Percentiles rank a stretch among this genome's conserved stretches.
phyloP scores from a whole-genome alignment of 2,113 vertebrate genomes.

The Sitta europaea region DNA sequence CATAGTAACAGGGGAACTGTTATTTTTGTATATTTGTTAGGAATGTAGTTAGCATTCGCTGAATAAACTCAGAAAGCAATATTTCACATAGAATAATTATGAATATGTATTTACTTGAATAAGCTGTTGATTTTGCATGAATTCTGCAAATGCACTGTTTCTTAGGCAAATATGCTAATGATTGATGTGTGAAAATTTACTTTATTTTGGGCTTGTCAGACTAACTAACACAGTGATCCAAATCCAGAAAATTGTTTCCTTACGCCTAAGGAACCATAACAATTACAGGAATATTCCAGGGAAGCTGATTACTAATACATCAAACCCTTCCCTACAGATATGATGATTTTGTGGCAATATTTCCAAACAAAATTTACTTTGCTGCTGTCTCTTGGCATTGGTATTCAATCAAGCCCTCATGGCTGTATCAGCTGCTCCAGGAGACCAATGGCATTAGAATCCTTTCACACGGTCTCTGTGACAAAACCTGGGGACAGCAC shows the following conservation, averaged over 20 bases:
- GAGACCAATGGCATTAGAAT: neutral
- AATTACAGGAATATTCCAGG: conserved; percentile 16
- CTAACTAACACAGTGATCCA: conserved; percentile 57
- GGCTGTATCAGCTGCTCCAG: neutral
- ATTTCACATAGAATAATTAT: conserved; percentile 50
- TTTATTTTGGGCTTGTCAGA: conserved; percentile 58
- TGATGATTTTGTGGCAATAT: neutral
- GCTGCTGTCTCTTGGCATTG: neutral
- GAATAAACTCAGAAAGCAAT: conserved; percentile 38
- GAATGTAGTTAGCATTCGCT: conserved; percentile 36
- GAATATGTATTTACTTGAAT: conserved; percentile 58
- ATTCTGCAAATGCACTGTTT: conserved; percentile 28
- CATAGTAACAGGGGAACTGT: conserved; percentile 52
- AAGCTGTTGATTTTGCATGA: conserved; percentile 54
- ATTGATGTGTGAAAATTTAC: conserved; percentile 43
- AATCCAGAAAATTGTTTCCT: conserved; percentile 47
- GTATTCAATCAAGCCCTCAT: neutral
- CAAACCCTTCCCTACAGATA: neutral
- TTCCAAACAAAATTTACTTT: conserved; percentile 19
- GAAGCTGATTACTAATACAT: neutral
- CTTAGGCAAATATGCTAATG: conserved; percentile 55
- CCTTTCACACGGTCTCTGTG: neutral
- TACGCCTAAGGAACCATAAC: neutral
- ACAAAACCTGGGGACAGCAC: neutral
- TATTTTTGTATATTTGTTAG: conserved; percentile 39